These are phyloP conservation scores for Ophion ellenae DNA, from an alignment of 2,888 invertebrate species.

Conservation along the genomic window DNA sequence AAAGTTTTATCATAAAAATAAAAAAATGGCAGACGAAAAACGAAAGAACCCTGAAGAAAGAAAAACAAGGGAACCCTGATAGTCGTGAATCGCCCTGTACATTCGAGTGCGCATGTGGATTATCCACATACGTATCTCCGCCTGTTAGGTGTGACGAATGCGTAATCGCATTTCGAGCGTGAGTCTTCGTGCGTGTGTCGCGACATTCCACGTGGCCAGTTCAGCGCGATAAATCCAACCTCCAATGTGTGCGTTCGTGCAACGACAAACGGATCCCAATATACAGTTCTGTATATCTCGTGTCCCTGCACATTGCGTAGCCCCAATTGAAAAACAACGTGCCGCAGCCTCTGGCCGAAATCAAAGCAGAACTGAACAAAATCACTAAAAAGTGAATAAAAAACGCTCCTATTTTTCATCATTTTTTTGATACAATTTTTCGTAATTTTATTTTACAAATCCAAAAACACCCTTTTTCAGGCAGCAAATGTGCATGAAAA, in stretches of 20 bases:
- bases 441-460: too few species aligned
- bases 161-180: conserved; percentile 55
- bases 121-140: conserved; percentile 4
- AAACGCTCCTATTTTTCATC: too few species aligned
- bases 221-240: conserved; percentile 50
- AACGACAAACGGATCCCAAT: neutral
- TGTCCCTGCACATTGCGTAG: neutral
- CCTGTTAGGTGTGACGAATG: conserved; percentile 46
- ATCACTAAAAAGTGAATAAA: neutral
- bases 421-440: too few species aligned
- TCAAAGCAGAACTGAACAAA: neutral
- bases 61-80: neutral
- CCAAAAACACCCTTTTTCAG: neutral
- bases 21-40: too few species aligned
- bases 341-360: neutral
- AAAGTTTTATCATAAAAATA: too few species aligned
- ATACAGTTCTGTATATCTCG: neutral
- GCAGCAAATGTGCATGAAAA: too few species aligned
- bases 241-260: conserved; percentile 17
- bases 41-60: too few species aligned
- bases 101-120: conserved; percentile 2
- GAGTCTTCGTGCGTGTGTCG: conserved; percentile 21
- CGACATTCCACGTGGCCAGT: conserved; percentile 61
- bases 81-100: conserved; percentile 1
- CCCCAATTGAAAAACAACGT: neutral